A percentile compares a stretch with the other conserved stretches of the same genome.
Evolutionary conservation across 2,113 vertebrate species (phyloP).

Genomic region (Daboia siamensis): DNA sequence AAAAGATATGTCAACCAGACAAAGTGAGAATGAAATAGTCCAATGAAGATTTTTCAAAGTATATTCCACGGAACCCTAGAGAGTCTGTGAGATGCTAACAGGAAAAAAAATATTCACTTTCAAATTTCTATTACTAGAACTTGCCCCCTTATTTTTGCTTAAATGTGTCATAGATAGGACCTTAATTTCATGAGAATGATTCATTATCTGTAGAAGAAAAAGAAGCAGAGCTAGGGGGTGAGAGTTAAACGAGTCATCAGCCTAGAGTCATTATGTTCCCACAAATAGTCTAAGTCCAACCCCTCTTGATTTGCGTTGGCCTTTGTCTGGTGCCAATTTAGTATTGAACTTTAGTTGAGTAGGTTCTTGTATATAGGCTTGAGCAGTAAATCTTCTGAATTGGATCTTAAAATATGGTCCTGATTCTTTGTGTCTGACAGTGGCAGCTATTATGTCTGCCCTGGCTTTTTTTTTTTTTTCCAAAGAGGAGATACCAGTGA

Average conservation of each 20-base stretch:
- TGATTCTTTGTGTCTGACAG: background rate
- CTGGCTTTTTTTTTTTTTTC: background rate
- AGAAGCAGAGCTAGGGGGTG: background rate
- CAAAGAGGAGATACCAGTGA: background rate
- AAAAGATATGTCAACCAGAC: background rate
- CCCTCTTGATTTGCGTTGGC: background rate
- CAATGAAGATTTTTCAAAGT: background rate
- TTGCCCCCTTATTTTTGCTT: background rate
- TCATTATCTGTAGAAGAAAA: background rate
- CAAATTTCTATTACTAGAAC: background rate
- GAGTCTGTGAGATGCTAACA: background rate
- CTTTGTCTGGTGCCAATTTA: background rate
- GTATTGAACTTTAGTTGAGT: background rate
- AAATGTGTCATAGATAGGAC: background rate
- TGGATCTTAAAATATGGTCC: background rate
- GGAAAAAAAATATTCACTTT: background rate
- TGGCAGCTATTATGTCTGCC: background rate
- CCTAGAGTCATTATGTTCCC: background rate
- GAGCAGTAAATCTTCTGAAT: background rate
- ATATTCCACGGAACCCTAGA: background rate
- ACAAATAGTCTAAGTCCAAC: background rate
- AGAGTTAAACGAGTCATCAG: background rate
- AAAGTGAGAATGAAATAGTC: background rate
- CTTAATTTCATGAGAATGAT: background rate
- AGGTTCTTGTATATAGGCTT: background rate